Base-by-base conservation (phyloP, 1,140 invertebrate genomes). In the Philopotamus ludificatus region DNA sequence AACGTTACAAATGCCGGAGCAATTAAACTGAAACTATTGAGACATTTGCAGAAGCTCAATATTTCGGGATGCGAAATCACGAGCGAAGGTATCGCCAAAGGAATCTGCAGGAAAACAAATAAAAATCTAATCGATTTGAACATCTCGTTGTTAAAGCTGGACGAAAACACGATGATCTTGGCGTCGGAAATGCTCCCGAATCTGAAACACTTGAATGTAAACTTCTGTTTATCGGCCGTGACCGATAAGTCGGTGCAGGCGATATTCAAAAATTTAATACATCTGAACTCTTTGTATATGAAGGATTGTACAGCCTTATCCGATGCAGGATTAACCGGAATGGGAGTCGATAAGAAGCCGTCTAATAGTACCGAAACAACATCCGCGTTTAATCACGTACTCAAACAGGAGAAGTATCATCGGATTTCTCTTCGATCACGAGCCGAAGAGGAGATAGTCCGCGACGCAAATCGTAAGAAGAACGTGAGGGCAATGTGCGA, bases 1-100 rank as follows among this genome's bases (percentile, higher is more conserved):
- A 82, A 80, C 26, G 76, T 91, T 0, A 87, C 87, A 1, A 84
- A 89, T 72, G 68, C 74, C 18, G 84, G 87, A 1, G 75, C 87
- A 7, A 68, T 73, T 8, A 75, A 82, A 65, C 73, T 90, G 28
- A 65, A 75, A 26, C 80, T 82, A 26, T 70, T 89, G 3, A 78
- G 75, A 47, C 78, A 80, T 21, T 72, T 91, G 2, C 80, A 81
- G 66, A 71, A 75, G 10, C 67, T 91, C 18, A 85, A 90, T 71
- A 82, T 90, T 12, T 87, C 87, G 0, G 83, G 85, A 66, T 87
- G 86, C 72, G 75, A 82, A 54, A 76, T 89, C n/a, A 85, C 83
- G 20, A 82, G 82, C 53, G 75, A 78, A 21, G 86, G 85, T 12
- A 76, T 90, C 12, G 77, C 81, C 60, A 76, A 79, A 53, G 84